Evolutionary conservation across 2,113 vertebrate species (phyloP).

Genomic region (Hemiprocne comata): DNA sequence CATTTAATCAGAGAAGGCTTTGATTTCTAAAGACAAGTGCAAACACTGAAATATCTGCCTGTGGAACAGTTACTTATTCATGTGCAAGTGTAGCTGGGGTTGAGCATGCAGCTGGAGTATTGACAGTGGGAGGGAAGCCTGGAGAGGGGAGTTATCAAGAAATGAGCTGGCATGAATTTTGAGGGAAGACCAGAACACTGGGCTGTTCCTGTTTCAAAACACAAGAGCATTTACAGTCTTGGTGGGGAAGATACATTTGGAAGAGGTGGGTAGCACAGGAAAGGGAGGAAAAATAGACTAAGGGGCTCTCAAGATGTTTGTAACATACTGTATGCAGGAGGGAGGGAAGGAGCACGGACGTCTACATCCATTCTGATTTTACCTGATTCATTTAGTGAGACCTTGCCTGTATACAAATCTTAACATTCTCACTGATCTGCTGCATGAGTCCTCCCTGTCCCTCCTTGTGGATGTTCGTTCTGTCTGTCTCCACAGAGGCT

Average conservation of each 20-base stretch:
- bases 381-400: not conserved
- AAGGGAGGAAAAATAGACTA: not conserved
- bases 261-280: not conserved
- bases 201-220: not conserved
- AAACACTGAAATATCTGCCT: constrained; percentile 64
- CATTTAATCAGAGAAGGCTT: constrained; percentile 73
- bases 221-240: not conserved
- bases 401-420: not conserved
- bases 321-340: not conserved
- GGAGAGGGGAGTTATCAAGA: not conserved
- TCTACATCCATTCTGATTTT: not conserved
- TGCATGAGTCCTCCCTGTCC: not conserved
- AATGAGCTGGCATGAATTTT: not conserved
- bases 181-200: not conserved
- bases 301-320: not conserved
- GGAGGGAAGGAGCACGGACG: not conserved
- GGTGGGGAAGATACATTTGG: not conserved
- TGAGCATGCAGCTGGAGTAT: not conserved
- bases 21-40: constrained; percentile 74
- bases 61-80: constrained; percentile 59
- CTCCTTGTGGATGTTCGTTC: not conserved
- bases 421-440: not conserved
- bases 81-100: constrained; percentile 18
- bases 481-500: not conserved
- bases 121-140: not conserved